Evolutionary conservation across 2,888 invertebrate species (phyloP).

Genomic region (Dryobotodes eremita): DNA sequence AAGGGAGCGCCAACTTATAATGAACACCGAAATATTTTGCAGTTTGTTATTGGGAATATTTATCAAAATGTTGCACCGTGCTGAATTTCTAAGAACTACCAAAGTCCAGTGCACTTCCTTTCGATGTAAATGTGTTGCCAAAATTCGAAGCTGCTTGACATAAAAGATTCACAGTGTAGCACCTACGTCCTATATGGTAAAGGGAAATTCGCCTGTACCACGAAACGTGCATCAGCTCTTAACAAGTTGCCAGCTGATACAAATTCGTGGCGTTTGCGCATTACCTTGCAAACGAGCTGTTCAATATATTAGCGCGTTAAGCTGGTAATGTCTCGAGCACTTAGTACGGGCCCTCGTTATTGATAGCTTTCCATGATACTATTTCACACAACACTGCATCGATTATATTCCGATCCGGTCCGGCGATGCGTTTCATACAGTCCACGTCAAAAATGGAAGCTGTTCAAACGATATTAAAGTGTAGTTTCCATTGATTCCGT

Average conservation of each 20-base stretch:
- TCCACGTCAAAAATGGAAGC: conserved; percentile 50
- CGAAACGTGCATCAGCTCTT: conserved; percentile 62
- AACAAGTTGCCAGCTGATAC: conserved; percentile 71
- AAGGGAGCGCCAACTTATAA: conserved; percentile 28
- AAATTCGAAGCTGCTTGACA: conserved; percentile 44
- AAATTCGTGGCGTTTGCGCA: conserved; percentile 73
- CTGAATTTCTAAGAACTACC: conserved; percentile 14
- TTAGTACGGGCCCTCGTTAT: conserved; percentile 76
- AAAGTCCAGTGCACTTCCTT: conserved; percentile 8
- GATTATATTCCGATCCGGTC: conserved; percentile 62
- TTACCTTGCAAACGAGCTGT: conserved; percentile 78
- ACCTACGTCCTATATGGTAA: conserved; percentile 24
- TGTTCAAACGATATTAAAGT: conserved; percentile 38
- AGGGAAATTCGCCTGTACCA: conserved; percentile 41
- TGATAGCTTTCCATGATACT: conserved; percentile 73
- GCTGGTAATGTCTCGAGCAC: conserved; percentile 80
- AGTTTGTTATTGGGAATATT: conserved; percentile 30
- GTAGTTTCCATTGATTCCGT: conserved; percentile 34
- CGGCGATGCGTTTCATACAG: conserved; percentile 46
- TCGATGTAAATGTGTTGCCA: conserved; percentile 21
- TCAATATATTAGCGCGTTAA: conserved; percentile 81
- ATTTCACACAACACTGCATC: conserved; percentile 70
- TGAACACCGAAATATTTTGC: conserved; percentile 33
- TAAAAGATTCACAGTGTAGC: conserved; percentile 48
- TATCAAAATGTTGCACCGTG: conserved; percentile 18